Evolutionary conservation across 1,140 invertebrate genomes (phyloP).

Genomic region (Amphibalanus amphitrite): DNA sequence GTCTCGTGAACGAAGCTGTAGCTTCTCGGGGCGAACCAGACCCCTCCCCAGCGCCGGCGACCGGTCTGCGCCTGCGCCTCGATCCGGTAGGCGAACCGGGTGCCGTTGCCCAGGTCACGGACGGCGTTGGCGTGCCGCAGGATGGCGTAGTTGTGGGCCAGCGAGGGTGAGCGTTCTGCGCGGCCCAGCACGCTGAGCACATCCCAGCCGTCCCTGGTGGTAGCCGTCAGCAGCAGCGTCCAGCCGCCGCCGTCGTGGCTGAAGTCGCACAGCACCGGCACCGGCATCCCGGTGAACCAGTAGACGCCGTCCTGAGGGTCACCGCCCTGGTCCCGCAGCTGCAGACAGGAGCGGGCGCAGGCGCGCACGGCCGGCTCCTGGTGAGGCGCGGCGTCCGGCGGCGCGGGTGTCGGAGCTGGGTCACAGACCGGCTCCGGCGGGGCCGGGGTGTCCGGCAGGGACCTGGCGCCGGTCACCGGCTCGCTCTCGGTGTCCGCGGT

Average conservation of each 20-base stretch:
- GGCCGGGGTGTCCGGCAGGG: no score
- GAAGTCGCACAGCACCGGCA: background rate
- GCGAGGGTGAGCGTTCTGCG: background rate
- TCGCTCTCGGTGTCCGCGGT: no score
- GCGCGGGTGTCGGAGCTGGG: no score
- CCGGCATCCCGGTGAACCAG: background rate
- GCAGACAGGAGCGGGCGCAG: no score
- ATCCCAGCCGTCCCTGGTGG: background rate
- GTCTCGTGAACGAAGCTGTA: background rate
- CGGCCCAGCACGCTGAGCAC: background rate
- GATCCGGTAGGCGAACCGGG: background rate
- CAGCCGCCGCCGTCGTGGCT: background rate
- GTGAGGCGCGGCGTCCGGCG: no score
- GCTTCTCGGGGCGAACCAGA: background rate
- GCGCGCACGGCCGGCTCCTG: no score
- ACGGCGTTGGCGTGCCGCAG: background rate
- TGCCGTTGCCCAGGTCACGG: background rate
- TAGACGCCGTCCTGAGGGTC: no score
- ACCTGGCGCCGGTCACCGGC: no score
- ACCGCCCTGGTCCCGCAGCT: no score
- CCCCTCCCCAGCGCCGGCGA: background rate
- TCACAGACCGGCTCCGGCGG: no score
- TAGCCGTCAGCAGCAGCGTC: background rate
- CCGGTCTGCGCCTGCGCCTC: background rate
- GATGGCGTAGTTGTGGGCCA: background rate